Conservation (phyloP, 2,113 vertebrate genomes). For the Myotis yumanensis region DNA sequence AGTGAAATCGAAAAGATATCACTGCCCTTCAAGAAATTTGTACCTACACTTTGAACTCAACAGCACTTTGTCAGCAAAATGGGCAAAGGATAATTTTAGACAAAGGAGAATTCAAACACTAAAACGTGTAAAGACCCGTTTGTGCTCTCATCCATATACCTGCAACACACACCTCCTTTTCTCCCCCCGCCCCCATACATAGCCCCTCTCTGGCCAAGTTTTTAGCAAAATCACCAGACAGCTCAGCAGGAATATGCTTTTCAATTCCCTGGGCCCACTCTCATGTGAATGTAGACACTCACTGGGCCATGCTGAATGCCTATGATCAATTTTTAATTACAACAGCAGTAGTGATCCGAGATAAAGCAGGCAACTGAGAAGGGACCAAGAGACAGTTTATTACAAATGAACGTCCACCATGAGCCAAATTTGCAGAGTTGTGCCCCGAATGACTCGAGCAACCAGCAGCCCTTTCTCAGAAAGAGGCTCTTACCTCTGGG, state of each 20-base stretch:
- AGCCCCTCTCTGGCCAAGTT: background rate
- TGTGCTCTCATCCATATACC: background rate
- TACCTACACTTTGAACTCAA: background rate
- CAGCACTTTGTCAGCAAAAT: background rate
- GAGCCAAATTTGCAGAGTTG: background rate
- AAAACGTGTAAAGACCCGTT: background rate
- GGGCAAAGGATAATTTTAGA: background rate
- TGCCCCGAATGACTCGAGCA: background rate
- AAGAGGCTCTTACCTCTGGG: conserved; percentile 95
- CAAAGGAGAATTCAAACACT: conserved; percentile 2
- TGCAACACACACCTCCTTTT: background rate
- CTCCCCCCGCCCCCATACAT: background rate
- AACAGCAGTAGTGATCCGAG: background rate
- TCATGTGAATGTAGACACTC: conserved; percentile 19
- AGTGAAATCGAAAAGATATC: background rate
- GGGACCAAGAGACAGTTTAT: conserved; percentile 50
- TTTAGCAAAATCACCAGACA: conserved; percentile 10
- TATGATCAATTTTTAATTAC: conserved; percentile 57
- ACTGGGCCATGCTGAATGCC: background rate
- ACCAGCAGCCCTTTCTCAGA: conserved; percentile 60
- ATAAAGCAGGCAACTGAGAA: conserved; percentile 62
- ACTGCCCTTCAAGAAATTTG: background rate
- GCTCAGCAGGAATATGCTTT: background rate
- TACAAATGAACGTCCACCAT: background rate
- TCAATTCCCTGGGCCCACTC: conserved; percentile 52